These are phyloP conservation scores for Syrmaticus mikado DNA, from an alignment of 2,113 vertebrate genomes.

Conservation along the genomic window DNA sequence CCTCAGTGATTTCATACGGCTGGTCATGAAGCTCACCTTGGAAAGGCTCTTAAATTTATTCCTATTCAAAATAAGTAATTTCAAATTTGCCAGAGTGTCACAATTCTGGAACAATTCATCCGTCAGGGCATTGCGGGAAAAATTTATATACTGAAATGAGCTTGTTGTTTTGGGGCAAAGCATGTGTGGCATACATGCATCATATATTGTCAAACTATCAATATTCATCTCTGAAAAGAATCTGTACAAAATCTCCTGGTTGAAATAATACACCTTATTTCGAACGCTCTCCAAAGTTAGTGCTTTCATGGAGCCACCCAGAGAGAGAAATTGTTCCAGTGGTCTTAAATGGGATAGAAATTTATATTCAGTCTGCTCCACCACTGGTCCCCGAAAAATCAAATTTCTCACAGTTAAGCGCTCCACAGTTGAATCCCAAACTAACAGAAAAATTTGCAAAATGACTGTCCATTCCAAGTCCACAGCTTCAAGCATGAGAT, in stretches of 20 bases:
- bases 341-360: background rate
- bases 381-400: background rate
- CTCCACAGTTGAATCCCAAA: slow-evolving; percentile 72
- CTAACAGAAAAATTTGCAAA: slow-evolving; percentile 48
- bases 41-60: slow-evolving; percentile 83
- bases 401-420: slow-evolving; percentile 74
- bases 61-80: slow-evolving; percentile 72
- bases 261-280: slow-evolving; percentile 74
- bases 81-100: slow-evolving; percentile 68
- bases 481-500: slow-evolving; percentile 76
- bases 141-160: slow-evolving; percentile 78
- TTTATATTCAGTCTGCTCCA: background rate
- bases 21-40: slow-evolving; percentile 77
- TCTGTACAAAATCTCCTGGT: slow-evolving; percentile 79
- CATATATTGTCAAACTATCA: slow-evolving; percentile 73
- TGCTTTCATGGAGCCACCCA: slow-evolving; percentile 65
- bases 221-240: slow-evolving; percentile 84
- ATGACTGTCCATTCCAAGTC: slow-evolving; percentile 75
- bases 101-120: slow-evolving; percentile 86
- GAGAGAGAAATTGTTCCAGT: background rate
- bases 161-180: slow-evolving; percentile 83
- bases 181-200: slow-evolving; percentile 84
- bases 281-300: slow-evolving; percentile 55
- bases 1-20: slow-evolving; percentile 80
- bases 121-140: slow-evolving; percentile 84